Conservation (phyloP, 2,797 vertebrate genomes). For the Danio jaintianensis region DNA sequence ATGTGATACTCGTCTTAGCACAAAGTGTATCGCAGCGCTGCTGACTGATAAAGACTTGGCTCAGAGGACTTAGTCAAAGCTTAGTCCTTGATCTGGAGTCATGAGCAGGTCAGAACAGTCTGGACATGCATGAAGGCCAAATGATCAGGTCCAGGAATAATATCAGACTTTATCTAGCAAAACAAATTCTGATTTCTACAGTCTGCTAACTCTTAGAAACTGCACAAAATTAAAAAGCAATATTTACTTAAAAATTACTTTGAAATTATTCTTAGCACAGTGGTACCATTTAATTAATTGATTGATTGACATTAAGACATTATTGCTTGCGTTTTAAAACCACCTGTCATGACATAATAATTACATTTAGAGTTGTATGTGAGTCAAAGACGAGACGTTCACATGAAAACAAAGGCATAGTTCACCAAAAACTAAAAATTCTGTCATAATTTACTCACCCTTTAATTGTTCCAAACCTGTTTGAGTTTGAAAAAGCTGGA, state of each 20-base stretch:
- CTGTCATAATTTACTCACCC: too few species aligned
- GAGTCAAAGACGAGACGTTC: too few species aligned
- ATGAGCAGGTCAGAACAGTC: constrained; percentile 34
- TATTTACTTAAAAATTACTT: neutral
- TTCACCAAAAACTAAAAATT: too few species aligned
- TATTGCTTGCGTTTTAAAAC: neutral
- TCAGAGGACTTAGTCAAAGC: constrained; percentile 10
- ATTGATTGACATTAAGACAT: neutral
- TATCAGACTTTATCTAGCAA: neutral
- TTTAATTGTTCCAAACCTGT: too few species aligned
- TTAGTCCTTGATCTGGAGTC: constrained; percentile 41
- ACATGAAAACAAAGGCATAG: too few species aligned
- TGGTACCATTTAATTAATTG: neutral
- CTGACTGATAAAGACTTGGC: constrained; percentile 41
- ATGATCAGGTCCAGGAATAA: constrained; percentile 1
- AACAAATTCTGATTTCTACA: neutral
- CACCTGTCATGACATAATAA: neutral
- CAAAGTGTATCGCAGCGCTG: constrained; percentile 14
- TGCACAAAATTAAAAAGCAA: neutral
- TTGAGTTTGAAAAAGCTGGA: too few species aligned
- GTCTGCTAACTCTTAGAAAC: neutral
- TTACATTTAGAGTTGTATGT: too few species aligned
- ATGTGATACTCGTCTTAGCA: constrained; percentile 7
- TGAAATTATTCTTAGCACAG: neutral
- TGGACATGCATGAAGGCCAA: constrained; percentile 39